Base-by-base conservation (phyloP, 2,888 invertebrate genomes). In the Polydrusus cervinus region DNA sequence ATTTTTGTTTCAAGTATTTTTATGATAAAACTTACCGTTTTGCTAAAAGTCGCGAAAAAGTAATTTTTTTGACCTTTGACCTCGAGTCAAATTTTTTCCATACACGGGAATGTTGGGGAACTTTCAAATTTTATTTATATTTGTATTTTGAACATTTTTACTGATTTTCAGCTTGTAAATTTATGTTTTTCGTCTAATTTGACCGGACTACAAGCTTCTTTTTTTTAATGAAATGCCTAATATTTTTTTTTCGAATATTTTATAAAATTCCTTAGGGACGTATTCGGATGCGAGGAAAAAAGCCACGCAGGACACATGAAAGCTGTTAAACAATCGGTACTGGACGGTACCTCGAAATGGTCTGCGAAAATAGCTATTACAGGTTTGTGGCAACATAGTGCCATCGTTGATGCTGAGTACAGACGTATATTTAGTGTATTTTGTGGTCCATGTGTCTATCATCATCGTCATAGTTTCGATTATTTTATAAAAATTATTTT, bases 261-360 rank as follows among this genome's bases (percentile, higher is more conserved):
- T 38, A 38, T 38, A 60, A 38, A 55, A 38, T n/a, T 67, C 66
- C 66, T 45, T 74, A 78, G 98, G 94, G 94, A 93, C 90, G 97
- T 97, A 89, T 98, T 97, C 91, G 93, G 95, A 90, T 95, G 97
- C 87, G 98, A 98, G 89, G 94, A 94, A 88, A 96, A 97, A 89
- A 94, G 93, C 86, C 98, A 98, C 90, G 90, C 93, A 81, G 96
- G 97, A 85, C 97, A 98, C 90, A 97, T 99, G 97, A 97, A 96
- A 90, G 94, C 97, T 81, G 97, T 99, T 86, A 98, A 99, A 92
- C 97, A 98, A 90, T 96, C 97, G 86, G 98, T 99, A 85, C 92
- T 99, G 89, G 98, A 99, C 90, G 99, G 99, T 87, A 99, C 98
- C 83, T 98, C 98, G 88, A 99, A 99, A 91, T 99, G 99, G 99